Base-by-base conservation (phyloP, 2,888 invertebrate species). In the Acronicta leporina region DNA sequence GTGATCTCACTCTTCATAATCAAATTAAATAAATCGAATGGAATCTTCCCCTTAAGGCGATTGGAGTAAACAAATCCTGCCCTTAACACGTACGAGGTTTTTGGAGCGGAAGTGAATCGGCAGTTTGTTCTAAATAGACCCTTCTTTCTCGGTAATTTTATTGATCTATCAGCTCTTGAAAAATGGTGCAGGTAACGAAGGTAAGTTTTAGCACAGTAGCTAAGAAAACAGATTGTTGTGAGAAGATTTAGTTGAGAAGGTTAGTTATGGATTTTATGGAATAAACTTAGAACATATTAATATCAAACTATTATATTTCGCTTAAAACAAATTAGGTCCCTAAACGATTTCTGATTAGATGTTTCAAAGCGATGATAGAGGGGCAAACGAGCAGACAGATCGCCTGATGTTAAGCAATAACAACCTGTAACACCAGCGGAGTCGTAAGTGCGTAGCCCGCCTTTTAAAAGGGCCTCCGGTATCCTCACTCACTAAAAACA, bases 101-200 rank as follows among this genome's bases (percentile, higher is more conserved):
- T 68, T 75, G 64, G 69, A 56, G 69, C 61, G 67, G 67, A 71
- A 79, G 64, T 55, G 64, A 74, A 64, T 68, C 57, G 66, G 52
- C 47, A 64, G 54, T 57, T 64, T 65, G 46, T 43, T 46, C 40
- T 50, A 52, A 60, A 51, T 20, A 51, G 42, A 20, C 50, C 47
- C 46, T 47, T 27, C 38, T 38, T 55, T 27, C 38, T 68, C 20
- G 47, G 35, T 51, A 47, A 55, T 55, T 55, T 59, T 52, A 59
- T 59, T 55, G 50, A 52, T 64, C 16, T 52, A 59, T 48, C 54
- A 67, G 59, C 41, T 35, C 35, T 51, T 55, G 35, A 41, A 51
- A 27, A 41, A 35, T 15, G 13, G 40, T 8, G 35, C n/a, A 53
- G 30, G 30, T 51, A 53, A 35, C 7, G 14, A 40, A 8, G 38